A percentile compares a stretch with the other conserved stretches of the same genome.
phyloP scores from a whole-genome alignment of 2,797 vertebrate genomes.

The Coregonus sp. region DNA sequence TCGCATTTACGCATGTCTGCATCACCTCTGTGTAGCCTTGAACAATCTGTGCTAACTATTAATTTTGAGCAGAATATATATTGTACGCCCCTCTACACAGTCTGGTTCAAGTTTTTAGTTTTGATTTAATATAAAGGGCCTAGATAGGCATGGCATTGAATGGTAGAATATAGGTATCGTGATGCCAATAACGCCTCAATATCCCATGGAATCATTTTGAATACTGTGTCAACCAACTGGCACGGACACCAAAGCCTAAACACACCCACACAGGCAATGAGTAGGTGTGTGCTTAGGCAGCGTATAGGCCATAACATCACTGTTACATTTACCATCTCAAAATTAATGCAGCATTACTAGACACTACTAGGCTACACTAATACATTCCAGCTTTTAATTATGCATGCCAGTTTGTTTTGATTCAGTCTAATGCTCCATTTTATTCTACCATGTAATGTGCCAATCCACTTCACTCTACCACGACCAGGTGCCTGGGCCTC shows the following conservation, averaged over 20 bases:
- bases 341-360: conserved; percentile 14
- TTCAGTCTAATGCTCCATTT: conserved; percentile 22
- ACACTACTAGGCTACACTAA: background rate
- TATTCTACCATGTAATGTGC: background rate
- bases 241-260: conserved; percentile 42
- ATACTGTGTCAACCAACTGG: conserved; percentile 35
- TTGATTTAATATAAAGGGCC: background rate
- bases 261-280: conserved; percentile 23
- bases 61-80: conserved; percentile 17
- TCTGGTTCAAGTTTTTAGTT: background rate
- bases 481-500: background rate
- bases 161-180: background rate
- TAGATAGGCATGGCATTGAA: background rate
- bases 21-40: conserved; percentile 12
- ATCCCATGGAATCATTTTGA: conserved; percentile 42
- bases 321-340: conserved; percentile 22
- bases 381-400: conserved; percentile 22
- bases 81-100: background rate
- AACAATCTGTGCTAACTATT: conserved; percentile 46
- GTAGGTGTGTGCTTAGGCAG: conserved; percentile 10
- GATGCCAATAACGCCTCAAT: background rate
- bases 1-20: conserved; percentile 67
- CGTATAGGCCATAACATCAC: conserved; percentile 9
- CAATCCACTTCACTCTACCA: background rate
- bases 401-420: conserved; percentile 16